Evolutionary conservation across 2,113 vertebrate genomes (phyloP), one percentile per base, ranked within the genome.

Genomic region (Talpa occidentalis): DNA sequence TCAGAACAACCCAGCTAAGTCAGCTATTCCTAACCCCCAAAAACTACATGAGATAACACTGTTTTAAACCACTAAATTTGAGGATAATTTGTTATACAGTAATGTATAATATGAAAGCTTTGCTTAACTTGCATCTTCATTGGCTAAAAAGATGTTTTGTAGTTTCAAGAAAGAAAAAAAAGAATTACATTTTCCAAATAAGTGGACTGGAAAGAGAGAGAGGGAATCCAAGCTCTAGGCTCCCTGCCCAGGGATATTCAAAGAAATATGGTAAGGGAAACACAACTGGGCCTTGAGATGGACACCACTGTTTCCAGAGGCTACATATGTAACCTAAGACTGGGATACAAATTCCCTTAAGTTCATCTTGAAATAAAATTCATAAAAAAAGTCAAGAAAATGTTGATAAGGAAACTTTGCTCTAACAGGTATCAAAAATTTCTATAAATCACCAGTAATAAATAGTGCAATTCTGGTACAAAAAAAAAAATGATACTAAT

Each of bases 81-180:
- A 37, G 22, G 24, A 6, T 83, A 74, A 87, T 56, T 72, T 79
- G 37, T 62, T 40, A 93, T 42, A 40, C 1, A 70, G 47, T n/a
- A 87, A 88, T 28, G 88, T 42, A 69, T 69, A 90, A 86, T 22
- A 89, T 22, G 82, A 79, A 90, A 90, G 44, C 2, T 78, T 87
- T 60, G 26, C 9, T 60, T 60, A 60, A 60, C 24, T 22, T 60
- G 6, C 17, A 15, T 52, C 49, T 52, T 52, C 49, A 52, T 52
- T 52, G 49, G 49, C 49, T 52, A 15, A 52, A 52, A 52, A 52
- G 49, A 52, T 52, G 49, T 52, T 52, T 52, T 52, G 16, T 52
- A 15, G 49, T 52, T 52, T 52, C 16, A 26, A 62, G 69, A 82
- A 56, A 73, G 40, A 42, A 40, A 70, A 22, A 56, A 44, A 59